Evolutionary conservation across 2,113 vertebrate genomes (phyloP), one percentile per base, ranked within the genome.

Genomic region (Eudyptes chrysolophus): DNA sequence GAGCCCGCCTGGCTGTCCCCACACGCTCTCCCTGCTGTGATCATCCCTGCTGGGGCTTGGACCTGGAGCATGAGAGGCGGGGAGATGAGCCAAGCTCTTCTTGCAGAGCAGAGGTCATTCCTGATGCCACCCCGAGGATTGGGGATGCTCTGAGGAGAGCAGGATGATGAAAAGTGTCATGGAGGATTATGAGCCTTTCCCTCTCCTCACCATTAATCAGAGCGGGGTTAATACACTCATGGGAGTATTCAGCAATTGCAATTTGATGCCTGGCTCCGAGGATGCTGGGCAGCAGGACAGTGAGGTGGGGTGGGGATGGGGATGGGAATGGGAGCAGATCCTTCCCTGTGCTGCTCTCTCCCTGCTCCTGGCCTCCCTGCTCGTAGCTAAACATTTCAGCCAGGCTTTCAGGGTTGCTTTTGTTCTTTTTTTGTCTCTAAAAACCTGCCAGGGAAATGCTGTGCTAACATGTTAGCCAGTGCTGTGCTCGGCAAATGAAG

Each of bases 371-470:
- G 75, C 64, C 66, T 95, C 78, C 32, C 57, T 72, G 32, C 60
- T 83, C 16, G 1, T 0, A 87, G 68, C 36, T 42, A 36, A 90
- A 90, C 57, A 77, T 55, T 89, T 78, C 90, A 94, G 79, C 21
- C 86, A 64, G 86, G 60, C 55, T 86, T 92, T 70, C 72, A 94
- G 86, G 4, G 30, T 18, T 36, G 86, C 89, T 94, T 96, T 94
- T 97, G 72, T 94, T 91, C 86, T 82, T 32, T 30, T 84, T 61
- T 74, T 71, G 36, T 65, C 38, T 61, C 74, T 75, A 34, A 44
- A 87, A 92, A 17, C 65, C 84, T 87, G 32, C 57, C 94, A 92
- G 72, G 77, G 91, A 60, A 95, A 75, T 7, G 72, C 94, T 68
- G 90, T 64, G 80, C 86, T 87, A 12, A 55, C 55, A 51, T 0